Evolutionary conservation across 2,888 invertebrate species (phyloP).

Genomic region (Hoplodrina blanda): DNA sequence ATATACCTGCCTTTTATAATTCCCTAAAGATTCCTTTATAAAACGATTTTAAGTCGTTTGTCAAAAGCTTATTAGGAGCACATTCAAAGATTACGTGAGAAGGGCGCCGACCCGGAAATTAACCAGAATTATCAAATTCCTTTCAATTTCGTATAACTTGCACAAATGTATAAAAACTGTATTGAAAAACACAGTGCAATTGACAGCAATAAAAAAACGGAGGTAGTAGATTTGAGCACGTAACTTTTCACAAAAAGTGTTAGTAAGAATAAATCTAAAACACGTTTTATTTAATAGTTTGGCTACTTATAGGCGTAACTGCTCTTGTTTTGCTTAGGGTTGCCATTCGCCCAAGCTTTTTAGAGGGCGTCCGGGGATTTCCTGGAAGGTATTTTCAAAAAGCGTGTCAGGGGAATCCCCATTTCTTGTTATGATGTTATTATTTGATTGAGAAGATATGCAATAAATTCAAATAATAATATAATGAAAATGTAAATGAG

Average conservation of each 20-base stretch:
- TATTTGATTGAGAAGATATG: too few relatives aligned
- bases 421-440: too few relatives aligned
- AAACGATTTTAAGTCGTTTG: slow-evolving; percentile 25
- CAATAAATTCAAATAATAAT: too few relatives aligned
- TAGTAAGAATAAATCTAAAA: not conserved
- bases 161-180: slow-evolving; percentile 30
- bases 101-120: slow-evolving; percentile 46
- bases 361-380: too few relatives aligned
- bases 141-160: slow-evolving; percentile 34
- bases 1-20: not conserved
- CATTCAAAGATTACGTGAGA: slow-evolving; percentile 48
- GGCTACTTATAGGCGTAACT: slow-evolving; percentile 2
- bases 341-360: too few relatives aligned
- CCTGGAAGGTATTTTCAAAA: too few relatives aligned
- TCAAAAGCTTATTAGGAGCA: slow-evolving; percentile 24
- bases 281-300: slow-evolving; percentile 1
- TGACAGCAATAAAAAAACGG: slow-evolving; percentile 22
- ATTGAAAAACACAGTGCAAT: slow-evolving; percentile 16
- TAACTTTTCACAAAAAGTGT: slow-evolving; percentile 17
- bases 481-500: too few relatives aligned
- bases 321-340: slow-evolving; percentile 9
- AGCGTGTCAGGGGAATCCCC: too few relatives aligned
- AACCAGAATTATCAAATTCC: slow-evolving; percentile 24
- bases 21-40: not conserved
- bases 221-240: slow-evolving; percentile 30